Percentiles rank a stretch among this genome's conserved stretches.
These are phyloP conservation scores for Dione juno DNA, from an alignment of 2,888 invertebrate species.

Conservation along the genomic window DNA sequence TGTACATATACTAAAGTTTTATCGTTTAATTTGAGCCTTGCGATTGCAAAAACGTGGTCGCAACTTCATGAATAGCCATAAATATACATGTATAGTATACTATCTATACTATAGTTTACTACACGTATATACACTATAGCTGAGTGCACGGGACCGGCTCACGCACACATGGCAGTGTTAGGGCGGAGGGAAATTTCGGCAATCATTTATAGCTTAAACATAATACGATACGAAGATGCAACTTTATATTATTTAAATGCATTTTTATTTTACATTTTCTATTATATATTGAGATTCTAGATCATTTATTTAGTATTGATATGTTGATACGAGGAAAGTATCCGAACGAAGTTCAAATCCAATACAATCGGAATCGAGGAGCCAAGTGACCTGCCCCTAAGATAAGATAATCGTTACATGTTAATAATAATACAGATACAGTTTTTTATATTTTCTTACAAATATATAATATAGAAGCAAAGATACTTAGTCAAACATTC, in stretches of 20 bases:
- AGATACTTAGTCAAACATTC: no score
- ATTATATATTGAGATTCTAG: no score
- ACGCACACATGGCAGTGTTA: conserved; percentile 48
- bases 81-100: conserved; percentile 58
- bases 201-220: conserved; percentile 65
- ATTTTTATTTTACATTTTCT: no score
- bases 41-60: conserved; percentile 38
- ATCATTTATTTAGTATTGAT: no score
- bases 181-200: conserved; percentile 82
- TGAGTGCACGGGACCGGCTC: conserved; percentile 65
- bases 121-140: neutral
- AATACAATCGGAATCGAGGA: no score
- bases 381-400: no score
- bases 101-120: neutral
- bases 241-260: neutral
- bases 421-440: no score
- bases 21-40: conserved; percentile 37
- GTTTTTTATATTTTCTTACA: no score
- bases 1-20: conserved; percentile 25
- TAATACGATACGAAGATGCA: conserved; percentile 47
- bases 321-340: no score
- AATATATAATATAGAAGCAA: no score
- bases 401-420: no score
- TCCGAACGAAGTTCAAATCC: no score
- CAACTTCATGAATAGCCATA: conserved; percentile 56